These are phyloP conservation scores for Stylophora pistillata DNA, from an alignment of 64 coral and sea anemone species.

Conservation along the genomic window DNA sequence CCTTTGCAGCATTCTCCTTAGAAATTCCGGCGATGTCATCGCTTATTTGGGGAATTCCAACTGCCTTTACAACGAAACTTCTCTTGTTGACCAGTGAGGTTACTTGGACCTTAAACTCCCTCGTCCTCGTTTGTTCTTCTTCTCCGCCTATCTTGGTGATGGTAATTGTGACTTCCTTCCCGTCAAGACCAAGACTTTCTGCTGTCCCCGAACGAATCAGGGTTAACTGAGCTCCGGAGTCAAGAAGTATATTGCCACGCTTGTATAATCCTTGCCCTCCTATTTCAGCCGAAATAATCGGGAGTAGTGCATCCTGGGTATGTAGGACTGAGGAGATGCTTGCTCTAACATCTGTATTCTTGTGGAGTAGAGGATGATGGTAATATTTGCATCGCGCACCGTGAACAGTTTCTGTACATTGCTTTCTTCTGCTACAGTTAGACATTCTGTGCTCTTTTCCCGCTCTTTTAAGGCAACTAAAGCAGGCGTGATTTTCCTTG, in stretches of 20 bases:
- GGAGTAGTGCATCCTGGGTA: not conserved
- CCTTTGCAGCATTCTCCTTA: too few relatives aligned
- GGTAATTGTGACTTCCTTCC: conserved; percentile 45
- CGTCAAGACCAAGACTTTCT: conserved; percentile 9
- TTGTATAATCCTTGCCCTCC: conserved; percentile 40
- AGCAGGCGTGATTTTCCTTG: conserved; percentile 8
- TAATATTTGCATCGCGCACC: not conserved
- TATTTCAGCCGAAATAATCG: conserved; percentile 35
- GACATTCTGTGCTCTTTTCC: conserved; percentile 29
- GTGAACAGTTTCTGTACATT: conserved; percentile 3
- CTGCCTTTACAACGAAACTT: too few relatives aligned
- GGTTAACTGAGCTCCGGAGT: conserved; percentile 77
- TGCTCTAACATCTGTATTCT: not conserved
- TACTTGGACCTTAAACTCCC: conserved; percentile 47
- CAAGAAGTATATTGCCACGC: conserved; percentile 58
- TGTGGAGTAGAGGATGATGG: conserved; percentile 42
- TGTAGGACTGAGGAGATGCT: not conserved
- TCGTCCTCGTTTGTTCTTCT: conserved; percentile 52
- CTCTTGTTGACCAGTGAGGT: not conserved
- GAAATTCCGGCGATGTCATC: too few relatives aligned
- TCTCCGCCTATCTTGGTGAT: conserved; percentile 76
- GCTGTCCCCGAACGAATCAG: conserved; percentile 52
- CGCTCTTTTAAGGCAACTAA: conserved; percentile 26
- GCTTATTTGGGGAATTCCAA: too few relatives aligned
- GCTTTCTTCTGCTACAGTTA: conserved; percentile 34